A percentile compares a stretch with the other conserved stretches of the same genome.
Conservation (phyloP, 2,888 invertebrate genomes). For the Auanema freiburgensis region DNA sequence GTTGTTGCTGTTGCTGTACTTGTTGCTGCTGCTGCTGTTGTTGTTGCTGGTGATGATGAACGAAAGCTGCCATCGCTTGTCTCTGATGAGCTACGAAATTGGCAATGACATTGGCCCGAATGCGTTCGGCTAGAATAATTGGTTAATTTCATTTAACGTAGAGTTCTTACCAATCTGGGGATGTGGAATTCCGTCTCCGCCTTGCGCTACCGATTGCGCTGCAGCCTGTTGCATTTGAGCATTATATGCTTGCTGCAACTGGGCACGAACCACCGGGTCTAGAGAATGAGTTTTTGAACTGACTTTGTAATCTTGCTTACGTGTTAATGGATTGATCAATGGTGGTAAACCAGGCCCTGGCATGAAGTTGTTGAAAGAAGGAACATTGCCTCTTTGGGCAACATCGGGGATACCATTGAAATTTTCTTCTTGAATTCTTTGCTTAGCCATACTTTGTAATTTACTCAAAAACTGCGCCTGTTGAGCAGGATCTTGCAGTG, state of each 20-base stretch:
- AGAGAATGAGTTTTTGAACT: background rate
- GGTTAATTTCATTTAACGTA: background rate
- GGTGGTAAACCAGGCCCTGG: too few species aligned
- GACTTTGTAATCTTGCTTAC: background rate
- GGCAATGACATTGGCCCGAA: conserved; percentile 12
- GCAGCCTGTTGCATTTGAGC: conserved; percentile 1
- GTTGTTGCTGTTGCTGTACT: conserved; percentile 17
- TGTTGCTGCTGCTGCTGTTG: conserved; percentile 6
- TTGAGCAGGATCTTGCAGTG: conserved; percentile 44
- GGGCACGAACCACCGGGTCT: conserved; percentile 2
- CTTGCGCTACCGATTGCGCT: background rate
- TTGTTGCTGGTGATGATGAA: conserved; percentile 9
- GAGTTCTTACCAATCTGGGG: background rate
- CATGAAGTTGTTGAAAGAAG: background rate
- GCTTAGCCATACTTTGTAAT: conserved; percentile 29
- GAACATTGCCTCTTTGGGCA: conserved; percentile 1
- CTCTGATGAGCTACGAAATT: conserved; percentile 15
- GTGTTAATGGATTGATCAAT: too few species aligned
- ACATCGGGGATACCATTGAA: conserved; percentile 1
- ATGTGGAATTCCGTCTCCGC: background rate
- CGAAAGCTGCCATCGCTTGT: conserved; percentile 1
- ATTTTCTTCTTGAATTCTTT: conserved; percentile 11
- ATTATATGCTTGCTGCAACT: background rate
- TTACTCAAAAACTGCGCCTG: conserved; percentile 45
- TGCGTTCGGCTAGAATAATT: conserved; percentile 25